Percentiles rank a stretch among this genome's conserved stretches.
phyloP scores from a whole-genome alignment of 2,797 vertebrate species.

The Cephalopachus bancanus region DNA sequence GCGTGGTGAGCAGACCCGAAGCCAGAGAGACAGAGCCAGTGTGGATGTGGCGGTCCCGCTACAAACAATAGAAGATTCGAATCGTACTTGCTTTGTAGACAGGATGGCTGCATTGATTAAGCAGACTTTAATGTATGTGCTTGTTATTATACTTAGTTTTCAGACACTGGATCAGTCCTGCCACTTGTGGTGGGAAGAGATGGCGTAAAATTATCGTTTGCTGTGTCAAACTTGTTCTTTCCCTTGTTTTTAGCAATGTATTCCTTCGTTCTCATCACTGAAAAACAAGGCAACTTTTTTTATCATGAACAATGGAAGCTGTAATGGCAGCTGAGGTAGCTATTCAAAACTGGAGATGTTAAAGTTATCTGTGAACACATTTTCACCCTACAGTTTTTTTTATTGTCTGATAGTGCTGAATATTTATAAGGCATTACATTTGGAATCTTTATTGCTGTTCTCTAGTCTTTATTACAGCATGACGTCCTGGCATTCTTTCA shows the following conservation, averaged over 20 bases:
- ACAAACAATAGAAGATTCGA: slow-evolving; percentile 14
- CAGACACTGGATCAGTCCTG: background rate
- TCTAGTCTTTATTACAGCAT: slow-evolving; percentile 18
- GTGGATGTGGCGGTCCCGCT: too few relatives aligned
- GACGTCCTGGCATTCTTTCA: slow-evolving; percentile 15
- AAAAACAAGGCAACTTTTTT: slow-evolving; percentile 11
- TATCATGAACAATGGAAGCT: slow-evolving; percentile 26
- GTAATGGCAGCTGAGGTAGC: background rate
- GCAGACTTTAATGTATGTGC: slow-evolving; percentile 1
- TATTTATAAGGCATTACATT: slow-evolving; percentile 62
- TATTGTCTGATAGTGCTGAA: slow-evolving; percentile 54
- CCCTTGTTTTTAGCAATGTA: slow-evolving; percentile 12
- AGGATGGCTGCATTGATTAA: slow-evolving; percentile 19
- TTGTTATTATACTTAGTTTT: slow-evolving; percentile 46
- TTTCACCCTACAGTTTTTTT: slow-evolving; percentile 53
- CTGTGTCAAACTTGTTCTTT: background rate
- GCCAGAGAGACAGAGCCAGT: too few relatives aligned
- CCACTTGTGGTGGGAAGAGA: background rate
- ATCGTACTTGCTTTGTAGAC: background rate
- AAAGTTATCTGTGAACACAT: slow-evolving; percentile 35
- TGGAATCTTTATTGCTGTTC: slow-evolving; percentile 59
- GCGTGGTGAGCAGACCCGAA: too few relatives aligned
- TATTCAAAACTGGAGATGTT: slow-evolving; percentile 39
- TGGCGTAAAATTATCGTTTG: slow-evolving; percentile 53
- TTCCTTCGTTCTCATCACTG: slow-evolving; percentile 25